phyloP scores from a whole-genome alignment of 2,797 vertebrate species.

The Coregonus sp. region DNA sequence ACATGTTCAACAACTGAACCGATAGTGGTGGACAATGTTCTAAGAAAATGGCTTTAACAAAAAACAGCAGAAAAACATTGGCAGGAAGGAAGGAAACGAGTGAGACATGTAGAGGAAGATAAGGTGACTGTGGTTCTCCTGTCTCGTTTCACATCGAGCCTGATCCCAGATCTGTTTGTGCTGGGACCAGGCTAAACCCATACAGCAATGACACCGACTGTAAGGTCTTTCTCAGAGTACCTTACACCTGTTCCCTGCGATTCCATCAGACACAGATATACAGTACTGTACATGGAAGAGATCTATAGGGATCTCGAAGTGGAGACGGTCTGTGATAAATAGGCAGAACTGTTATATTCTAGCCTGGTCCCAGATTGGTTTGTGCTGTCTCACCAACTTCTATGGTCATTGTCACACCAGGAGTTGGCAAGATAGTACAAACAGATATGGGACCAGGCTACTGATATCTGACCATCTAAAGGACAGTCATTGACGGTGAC shows the following conservation, averaged over 20 bases:
- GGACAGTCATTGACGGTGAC: too few species aligned
- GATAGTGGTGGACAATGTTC: slow-evolving; percentile 53
- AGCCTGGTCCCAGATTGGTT: too few species aligned
- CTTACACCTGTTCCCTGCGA: slow-evolving; percentile 39
- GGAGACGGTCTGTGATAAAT: slow-evolving; percentile 30
- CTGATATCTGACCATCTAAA: too few species aligned
- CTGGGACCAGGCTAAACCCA: slow-evolving; percentile 13
- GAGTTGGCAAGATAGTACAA: too few species aligned
- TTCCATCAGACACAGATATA: neutral
- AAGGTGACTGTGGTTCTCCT: neutral
- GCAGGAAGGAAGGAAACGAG: slow-evolving; percentile 52
- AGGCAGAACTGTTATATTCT: too few species aligned
- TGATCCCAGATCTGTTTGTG: neutral
- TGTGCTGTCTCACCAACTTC: too few species aligned
- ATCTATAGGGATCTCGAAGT: slow-evolving; percentile 32
- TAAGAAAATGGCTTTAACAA: slow-evolving; percentile 54
- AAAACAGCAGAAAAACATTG: slow-evolving; percentile 39
- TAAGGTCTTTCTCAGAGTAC: slow-evolving; percentile 1
- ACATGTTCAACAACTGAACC: slow-evolving; percentile 27
- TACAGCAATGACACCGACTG: neutral
- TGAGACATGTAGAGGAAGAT: neutral
- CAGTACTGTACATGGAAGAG: slow-evolving; percentile 14
- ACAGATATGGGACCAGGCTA: too few species aligned
- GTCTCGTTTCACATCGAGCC: slow-evolving; percentile 25
- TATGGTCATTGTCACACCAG: too few species aligned